Evolutionary conservation across 2,888 invertebrate species (phyloP), one percentile per base, ranked within the genome.

Genomic region (Habrosyne pyritoides): DNA sequence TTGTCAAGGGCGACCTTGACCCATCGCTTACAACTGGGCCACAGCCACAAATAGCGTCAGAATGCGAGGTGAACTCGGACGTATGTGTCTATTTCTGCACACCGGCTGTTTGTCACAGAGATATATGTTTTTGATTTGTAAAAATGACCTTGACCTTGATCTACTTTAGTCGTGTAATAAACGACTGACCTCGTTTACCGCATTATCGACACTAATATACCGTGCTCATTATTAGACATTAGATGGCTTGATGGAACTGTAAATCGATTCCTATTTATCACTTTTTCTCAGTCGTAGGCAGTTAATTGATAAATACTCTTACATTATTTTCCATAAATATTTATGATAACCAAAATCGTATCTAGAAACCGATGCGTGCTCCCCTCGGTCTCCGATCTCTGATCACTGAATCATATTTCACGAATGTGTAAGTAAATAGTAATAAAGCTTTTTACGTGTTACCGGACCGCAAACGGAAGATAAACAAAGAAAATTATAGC

Each of bases 71-170:
- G 84, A 89, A 85, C 80, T 81, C 75, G 77, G 69, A 82, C 81
- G 77, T 76, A 74, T 69, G 75, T 77, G 71, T 85, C 84, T 89
- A 89, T 89, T 89, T 88, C 78, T 84, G 86, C 79, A 69, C 83
- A 72, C 77, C 73, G 75, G 71, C 71, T 84, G 81, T 86, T 86
- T 89, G 87, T 89, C 89, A 84, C 83, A 59, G 72, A 81, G 76
- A 82, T 79, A 77, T 82, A 78, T 87, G 83, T 83, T 88, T 89
- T 89, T 90, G 86, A 89, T 89, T 91, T 89, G 89, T 91, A 89
- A 89, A 87, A 90, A 86, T 91, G 91, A 90, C 91, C 91, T 91
- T 91, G 91, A 92, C 91, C 91, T 91, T 92, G 91, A 92, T 91
- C 91, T 87, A 90, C 80, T 89, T 91, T 85, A 80, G 82, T 79